Conservation (phyloP, 2,888 invertebrate genomes). For the Lobophora halterata region DNA sequence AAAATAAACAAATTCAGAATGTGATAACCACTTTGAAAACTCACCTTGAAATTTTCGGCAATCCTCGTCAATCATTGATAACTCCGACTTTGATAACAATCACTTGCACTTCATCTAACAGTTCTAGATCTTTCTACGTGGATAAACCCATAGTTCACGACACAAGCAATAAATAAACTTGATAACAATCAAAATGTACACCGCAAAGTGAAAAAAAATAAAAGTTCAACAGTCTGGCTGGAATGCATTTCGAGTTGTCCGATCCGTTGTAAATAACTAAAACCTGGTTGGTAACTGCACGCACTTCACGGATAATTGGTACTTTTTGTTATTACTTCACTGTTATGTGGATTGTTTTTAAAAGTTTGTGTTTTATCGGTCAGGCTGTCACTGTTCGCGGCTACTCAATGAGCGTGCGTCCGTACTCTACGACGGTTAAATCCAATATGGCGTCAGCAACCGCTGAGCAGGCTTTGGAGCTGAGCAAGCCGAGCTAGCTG, state of each 20-base stretch:
- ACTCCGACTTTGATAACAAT: slow-evolving; percentile 50
- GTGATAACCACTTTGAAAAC: slow-evolving; percentile 21
- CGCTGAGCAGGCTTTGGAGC: not conserved
- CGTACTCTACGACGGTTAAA: slow-evolving; percentile 45
- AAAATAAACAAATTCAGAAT: slow-evolving; percentile 1
- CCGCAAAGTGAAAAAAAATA: slow-evolving; percentile 61
- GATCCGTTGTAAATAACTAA: slow-evolving; percentile 38
- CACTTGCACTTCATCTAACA: slow-evolving; percentile 32
- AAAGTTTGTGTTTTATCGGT: slow-evolving; percentile 61
- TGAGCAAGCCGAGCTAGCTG: too few species aligned
- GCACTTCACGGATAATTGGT: slow-evolving; percentile 51
- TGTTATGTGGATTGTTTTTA: slow-evolving; percentile 48
- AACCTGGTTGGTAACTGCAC: slow-evolving; percentile 22
- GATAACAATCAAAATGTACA: slow-evolving; percentile 70
- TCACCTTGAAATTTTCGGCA: slow-evolving; percentile 75
- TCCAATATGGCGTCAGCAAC: slow-evolving; percentile 66
- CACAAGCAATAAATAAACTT: slow-evolving; percentile 50
- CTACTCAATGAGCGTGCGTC: slow-evolving; percentile 48
- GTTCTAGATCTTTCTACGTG: slow-evolving; percentile 28
- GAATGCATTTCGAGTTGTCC: slow-evolving; percentile 74
- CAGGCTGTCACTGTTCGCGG: slow-evolving; percentile 62
- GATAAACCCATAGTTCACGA: slow-evolving; percentile 44
- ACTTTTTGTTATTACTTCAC: slow-evolving; percentile 36
- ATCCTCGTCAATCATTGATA: slow-evolving; percentile 52
- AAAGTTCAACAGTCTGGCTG: slow-evolving; percentile 76